phyloP scores from a whole-genome alignment of 2,888 invertebrate species.

The Cordilura impudica region DNA sequence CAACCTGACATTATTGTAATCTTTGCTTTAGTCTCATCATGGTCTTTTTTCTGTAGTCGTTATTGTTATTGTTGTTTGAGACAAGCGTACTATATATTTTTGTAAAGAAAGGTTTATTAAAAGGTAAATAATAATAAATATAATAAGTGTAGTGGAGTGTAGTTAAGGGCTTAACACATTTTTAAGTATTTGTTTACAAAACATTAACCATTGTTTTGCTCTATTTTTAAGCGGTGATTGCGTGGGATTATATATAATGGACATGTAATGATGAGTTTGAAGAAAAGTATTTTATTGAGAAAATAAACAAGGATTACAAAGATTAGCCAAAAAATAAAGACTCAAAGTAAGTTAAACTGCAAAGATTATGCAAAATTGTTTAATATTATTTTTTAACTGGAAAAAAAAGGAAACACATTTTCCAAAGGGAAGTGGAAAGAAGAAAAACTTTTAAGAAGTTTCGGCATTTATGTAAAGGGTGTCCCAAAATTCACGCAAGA shows the following conservation, averaged over 20 bases:
- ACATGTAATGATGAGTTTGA: constrained; percentile 41
- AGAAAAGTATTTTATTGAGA: constrained; percentile 54
- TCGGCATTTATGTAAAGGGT: too few relatives aligned
- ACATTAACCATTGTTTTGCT: constrained; percentile 60
- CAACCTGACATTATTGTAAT: constrained; percentile 50
- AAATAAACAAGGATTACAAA: constrained; percentile 28
- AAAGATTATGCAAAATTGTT: constrained; percentile 57
- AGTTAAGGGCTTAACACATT: constrained; percentile 54
- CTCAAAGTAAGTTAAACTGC: constrained; percentile 46
- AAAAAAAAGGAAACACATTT: too few relatives aligned
- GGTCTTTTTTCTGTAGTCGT: background rate
- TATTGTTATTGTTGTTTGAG: constrained; percentile 10
- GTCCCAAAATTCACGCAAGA: too few relatives aligned
- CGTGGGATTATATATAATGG: constrained; percentile 50
- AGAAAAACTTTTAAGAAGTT: too few relatives aligned
- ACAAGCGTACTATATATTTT: constrained; percentile 22
- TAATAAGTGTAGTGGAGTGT: constrained; percentile 20
- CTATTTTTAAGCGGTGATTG: constrained; percentile 52
- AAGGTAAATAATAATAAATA: too few relatives aligned
- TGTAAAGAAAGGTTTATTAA: background rate
- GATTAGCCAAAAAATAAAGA: constrained; percentile 4
- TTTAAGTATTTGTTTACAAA: constrained; percentile 61
- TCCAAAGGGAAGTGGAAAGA: too few relatives aligned
- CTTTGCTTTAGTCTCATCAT: constrained; percentile 40
- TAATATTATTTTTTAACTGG: constrained; percentile 32